Evolutionary conservation across 2,797 vertebrate species (phyloP), one percentile per base, ranked within the genome.

Genomic region (Lacerta viridis): DNA sequence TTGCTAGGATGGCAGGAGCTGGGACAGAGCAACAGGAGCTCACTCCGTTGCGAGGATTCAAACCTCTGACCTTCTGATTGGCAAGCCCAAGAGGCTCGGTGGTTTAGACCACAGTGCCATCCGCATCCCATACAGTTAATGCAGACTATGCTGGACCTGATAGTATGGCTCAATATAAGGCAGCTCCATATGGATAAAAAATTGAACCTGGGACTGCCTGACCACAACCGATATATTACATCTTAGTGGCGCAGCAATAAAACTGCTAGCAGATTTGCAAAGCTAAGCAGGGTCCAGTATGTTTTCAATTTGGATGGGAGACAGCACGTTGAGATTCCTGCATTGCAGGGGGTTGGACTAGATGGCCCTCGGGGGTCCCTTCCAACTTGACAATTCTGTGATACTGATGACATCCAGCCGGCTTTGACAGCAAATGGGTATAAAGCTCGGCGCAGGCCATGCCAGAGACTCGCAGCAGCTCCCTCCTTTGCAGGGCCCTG

Each of bases 401-500:
- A 23, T 36, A 77, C 46, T 41, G 23, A 29, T 27, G 23, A 3
- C 4, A 0, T 77, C 46, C 5, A 2, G 29, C 46, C 18, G 36
- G 66, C 43, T 68, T 80, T 64, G 43, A 39, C 43, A 20, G 5
- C 20, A 55, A n/a, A 43, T 7, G 2, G 3, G n/a, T 20, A n/a
- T 41, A 36, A 25, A 59, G 36, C 17, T 41, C 4, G 5, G 46
- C 7, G 2, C 36, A 77, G 74, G 10, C n/a, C 7, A 2, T 0
- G 50, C 5, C 25, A 84, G 64, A 88, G 91, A 72, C 17, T 13
- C 84, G 74, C 83, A 80, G 55, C 36, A 83, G 5, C 13, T 86
- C 8, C n/a, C 72, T 84, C 66, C 90, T 69, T 41, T 17, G 13
- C 59, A 88, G 23, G 74, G 80, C 71, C 68, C 69, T 89, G 86